phyloP scores from a whole-genome alignment of 2,888 invertebrate genomes.

The Junonia oenone region DNA sequence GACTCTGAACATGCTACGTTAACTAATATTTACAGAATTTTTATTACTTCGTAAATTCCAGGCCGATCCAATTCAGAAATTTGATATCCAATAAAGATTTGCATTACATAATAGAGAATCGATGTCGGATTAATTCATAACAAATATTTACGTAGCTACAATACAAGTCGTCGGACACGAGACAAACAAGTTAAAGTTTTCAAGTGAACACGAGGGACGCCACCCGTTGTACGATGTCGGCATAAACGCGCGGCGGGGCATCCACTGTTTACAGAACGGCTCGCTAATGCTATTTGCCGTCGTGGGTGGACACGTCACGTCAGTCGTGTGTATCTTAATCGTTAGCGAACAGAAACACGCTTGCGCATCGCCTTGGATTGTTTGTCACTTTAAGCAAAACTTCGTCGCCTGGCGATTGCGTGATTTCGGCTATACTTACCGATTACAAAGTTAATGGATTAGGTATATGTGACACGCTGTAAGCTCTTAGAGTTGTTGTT shows the following conservation, averaged over 20 bases:
- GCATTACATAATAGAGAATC: background rate
- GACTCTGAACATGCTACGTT: slow-evolving; percentile 65
- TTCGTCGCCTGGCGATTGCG: slow-evolving; percentile 36
- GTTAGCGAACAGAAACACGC: slow-evolving; percentile 64
- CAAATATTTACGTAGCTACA: slow-evolving; percentile 6
- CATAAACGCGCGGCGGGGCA: slow-evolving; percentile 30
- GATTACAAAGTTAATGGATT: slow-evolving; percentile 5
- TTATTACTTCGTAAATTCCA: background rate
- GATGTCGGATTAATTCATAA: slow-evolving; percentile 1
- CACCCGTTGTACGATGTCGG: slow-evolving; percentile 43
- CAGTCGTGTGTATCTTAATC: slow-evolving; percentile 70
- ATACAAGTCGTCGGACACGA: slow-evolving; percentile 5
- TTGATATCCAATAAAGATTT: background rate
- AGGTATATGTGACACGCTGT: slow-evolving; percentile 48
- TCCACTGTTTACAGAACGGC: slow-evolving; percentile 61
- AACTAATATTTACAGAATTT: slow-evolving; percentile 46
- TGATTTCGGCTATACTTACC: background rate
- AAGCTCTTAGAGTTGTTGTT: slow-evolving; percentile 39
- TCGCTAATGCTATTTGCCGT: slow-evolving; percentile 70
- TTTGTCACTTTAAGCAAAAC: slow-evolving; percentile 60
- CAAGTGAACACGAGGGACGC: slow-evolving; percentile 13
- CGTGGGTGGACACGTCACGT: slow-evolving; percentile 62
- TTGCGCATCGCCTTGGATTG: slow-evolving; percentile 50
- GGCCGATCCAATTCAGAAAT: background rate
- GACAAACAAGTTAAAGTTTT: slow-evolving; percentile 34